Base-by-base conservation (phyloP, 2,113 vertebrate genomes). In the Microcebus murinus region DNA sequence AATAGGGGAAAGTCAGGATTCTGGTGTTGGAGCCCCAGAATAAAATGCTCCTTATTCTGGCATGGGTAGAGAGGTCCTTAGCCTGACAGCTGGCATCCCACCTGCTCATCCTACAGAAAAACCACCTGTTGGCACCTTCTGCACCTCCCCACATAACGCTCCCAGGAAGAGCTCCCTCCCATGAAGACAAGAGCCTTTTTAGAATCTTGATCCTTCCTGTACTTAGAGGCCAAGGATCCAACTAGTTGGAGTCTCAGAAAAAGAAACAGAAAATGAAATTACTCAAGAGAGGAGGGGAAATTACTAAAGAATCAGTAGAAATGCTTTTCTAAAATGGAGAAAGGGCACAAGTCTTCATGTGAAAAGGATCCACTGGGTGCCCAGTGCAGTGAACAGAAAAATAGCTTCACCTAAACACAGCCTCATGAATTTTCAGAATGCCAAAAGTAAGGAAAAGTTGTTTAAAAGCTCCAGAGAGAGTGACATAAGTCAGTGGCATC, bases 181-280 rank as follows among this genome's bases (percentile, higher is more conserved):
- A 6, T 63, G 23, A 31, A 57, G 42, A 45, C 20, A 39, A 77
- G 6, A 13, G 27, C 21, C n/a, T 18, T 90, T 42, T 70, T 68
- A 86, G 57, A 48, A 71, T 77, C 36, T 8, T 29, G n/a, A 42
- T 18, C 59, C 31, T 31, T 9, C n/a, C 93, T 90, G 1, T 36
- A 2, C 14, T 36, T 42, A 45, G 8, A 88, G 76, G 42, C 39
- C 50, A 21, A 59, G 36, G 36, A 27, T 57, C 67, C 71, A 39
- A 14, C 12, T 48, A 18, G 27, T 23, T 27, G 39, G 77, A 85
- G 29, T 52, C 20, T 4, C 25, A 39, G 34, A 39, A 65, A 67
- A 87, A 94, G 59, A 90, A 7, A 79, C 29, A 94, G n/a, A 86
- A 86, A 77, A 73, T 85, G 67, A 84, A 63, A 63, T 63, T 63